These are phyloP conservation scores for Tetragnatha montana DNA, from an alignment of 2,888 invertebrate species.

Conservation along the genomic window DNA sequence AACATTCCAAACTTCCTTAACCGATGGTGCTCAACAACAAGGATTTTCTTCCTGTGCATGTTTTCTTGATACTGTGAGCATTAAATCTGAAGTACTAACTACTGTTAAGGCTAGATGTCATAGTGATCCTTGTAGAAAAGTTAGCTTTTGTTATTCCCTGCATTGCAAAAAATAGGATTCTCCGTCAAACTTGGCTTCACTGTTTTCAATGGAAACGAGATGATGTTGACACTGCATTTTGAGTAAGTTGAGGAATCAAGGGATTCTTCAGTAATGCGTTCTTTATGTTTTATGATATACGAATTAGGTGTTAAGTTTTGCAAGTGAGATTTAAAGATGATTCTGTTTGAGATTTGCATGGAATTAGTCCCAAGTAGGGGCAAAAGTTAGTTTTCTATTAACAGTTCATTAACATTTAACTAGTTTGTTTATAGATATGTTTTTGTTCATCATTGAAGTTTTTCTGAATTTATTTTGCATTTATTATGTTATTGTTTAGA, in stretches of 20 bases:
- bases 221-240: no score
- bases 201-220: no score
- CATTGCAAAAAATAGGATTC: neutral
- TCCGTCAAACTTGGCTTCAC: no score
- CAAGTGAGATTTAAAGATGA: neutral
- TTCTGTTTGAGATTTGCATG: neutral
- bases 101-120: conserved; percentile 54
- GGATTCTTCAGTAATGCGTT: neutral
- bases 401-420: neutral
- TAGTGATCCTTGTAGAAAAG: conserved; percentile 52
- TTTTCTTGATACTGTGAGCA: conserved; percentile 4
- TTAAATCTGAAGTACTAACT: conserved; percentile 39
- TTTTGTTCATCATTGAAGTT: neutral
- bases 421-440: neutral
- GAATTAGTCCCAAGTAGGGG: neutral
- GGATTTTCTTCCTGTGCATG: conserved; percentile 36
- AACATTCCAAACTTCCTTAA: conserved; percentile 1
- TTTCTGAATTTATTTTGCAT: no score
- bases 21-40: conserved; percentile 4
- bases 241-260: neutral
- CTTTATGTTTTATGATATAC: neutral
- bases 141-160: conserved; percentile 37
- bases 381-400: neutral
- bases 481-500: no score
- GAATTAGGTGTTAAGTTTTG: neutral